Percentiles rank a stretch among this genome's conserved stretches.
Conservation (phyloP, 2,113 vertebrate genomes). For the Xyrauchen texanus region DNA sequence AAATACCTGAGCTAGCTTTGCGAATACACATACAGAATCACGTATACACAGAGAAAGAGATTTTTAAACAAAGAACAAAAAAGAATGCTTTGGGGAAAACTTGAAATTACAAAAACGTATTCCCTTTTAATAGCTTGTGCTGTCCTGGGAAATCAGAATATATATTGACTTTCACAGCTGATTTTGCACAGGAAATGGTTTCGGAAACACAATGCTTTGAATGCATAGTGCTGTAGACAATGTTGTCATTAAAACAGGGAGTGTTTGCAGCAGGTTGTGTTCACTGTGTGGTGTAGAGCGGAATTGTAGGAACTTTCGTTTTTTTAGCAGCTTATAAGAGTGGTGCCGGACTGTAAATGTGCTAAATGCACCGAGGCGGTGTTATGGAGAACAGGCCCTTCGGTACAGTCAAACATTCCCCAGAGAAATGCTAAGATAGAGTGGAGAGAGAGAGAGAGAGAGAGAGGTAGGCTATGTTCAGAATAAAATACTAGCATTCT, state of each 20-base stretch:
- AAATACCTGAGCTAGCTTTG: not conserved
- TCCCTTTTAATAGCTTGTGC: constrained; percentile 17
- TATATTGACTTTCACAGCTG: constrained; percentile 40
- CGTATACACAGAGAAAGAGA: not conserved
- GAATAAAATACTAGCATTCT: too few species aligned
- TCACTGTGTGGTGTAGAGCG: not conserved
- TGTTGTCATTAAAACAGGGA: constrained; percentile 28
- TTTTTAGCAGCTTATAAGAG: not conserved
- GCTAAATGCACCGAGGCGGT: not conserved
- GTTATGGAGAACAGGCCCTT: not conserved
- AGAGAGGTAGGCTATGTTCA: too few species aligned
- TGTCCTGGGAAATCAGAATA: constrained; percentile 42
- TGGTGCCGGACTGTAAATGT: not conserved
- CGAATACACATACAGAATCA: not conserved
- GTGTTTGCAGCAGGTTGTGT: not conserved
- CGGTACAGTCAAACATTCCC: not conserved
- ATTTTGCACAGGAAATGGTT: constrained; percentile 14
- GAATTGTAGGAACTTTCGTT: not conserved
- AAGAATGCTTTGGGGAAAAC: not conserved
- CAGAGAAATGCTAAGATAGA: too few species aligned
- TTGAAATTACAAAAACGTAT: constrained; percentile 23
- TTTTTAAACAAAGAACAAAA: constrained; percentile 3
- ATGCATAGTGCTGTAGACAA: not conserved
- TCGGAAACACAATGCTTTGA: constrained; percentile 37
- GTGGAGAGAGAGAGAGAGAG: too few species aligned